These are phyloP conservation scores for Chondrilla cf. caribensis DNA, from an alignment of 37 sponge, comb jelly and placozoan species.

Conservation along the genomic window DNA sequence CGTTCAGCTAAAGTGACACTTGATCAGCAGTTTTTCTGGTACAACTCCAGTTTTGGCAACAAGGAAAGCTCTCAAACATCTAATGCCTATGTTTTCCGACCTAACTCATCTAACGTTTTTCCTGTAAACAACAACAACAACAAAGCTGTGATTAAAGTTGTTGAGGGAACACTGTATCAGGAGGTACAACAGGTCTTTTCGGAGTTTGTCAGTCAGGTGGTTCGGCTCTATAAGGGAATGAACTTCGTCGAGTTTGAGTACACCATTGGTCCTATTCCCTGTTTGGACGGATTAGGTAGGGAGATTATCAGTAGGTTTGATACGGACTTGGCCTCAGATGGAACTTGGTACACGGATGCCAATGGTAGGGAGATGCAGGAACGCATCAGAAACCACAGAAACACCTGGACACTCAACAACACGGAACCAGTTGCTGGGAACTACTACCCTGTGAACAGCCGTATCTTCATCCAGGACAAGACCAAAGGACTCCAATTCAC, in stretches of 20 bases:
- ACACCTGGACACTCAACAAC: conserved; percentile 71
- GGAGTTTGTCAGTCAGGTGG: conserved; percentile 41
- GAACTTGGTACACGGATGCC: conserved; percentile 86
- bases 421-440: conserved; percentile 93
- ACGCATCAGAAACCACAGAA: conserved; percentile 75
- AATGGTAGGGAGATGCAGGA: conserved; percentile 91
- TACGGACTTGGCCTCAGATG: conserved; percentile 48
- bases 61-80: conserved; percentile 57
- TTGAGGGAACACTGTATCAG: conserved; percentile 12
- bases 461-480: conserved; percentile 64
- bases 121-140: conserved; percentile 31
- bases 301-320: conserved; percentile 85
- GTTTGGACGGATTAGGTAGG: conserved; percentile 71
- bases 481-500: conserved; percentile 65
- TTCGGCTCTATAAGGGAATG: conserved; percentile 45
- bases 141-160: conserved; percentile 20
- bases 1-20: conserved; percentile 7
- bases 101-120: conserved; percentile 46
- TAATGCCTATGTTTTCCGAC: conserved; percentile 91
- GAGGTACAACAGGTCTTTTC: conserved; percentile 28
- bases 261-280: conserved; percentile 78
- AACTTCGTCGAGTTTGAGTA: conserved; percentile 72
- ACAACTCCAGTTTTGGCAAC: conserved; percentile 83
- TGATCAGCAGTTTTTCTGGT: conserved; percentile 85
- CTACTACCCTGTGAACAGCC: conserved; percentile 95